These are phyloP conservation scores for Centrocercus urophasianus DNA, from an alignment of 2,113 vertebrate species.

Conservation along the genomic window DNA sequence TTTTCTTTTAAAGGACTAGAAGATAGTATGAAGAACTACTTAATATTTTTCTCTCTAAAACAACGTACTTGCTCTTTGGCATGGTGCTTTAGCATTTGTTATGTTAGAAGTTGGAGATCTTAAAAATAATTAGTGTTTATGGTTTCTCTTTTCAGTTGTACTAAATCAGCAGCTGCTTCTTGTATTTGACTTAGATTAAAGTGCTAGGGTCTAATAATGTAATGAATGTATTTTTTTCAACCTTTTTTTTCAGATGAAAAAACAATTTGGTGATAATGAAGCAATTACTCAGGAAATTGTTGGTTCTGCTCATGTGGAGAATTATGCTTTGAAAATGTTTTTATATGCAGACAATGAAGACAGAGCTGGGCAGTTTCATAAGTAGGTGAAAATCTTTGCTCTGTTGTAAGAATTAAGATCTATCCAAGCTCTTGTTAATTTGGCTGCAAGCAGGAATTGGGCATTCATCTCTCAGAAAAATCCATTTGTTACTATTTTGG, in stretches of 20 bases:
- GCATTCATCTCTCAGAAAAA: not conserved
- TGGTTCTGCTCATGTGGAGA: slow-evolving; percentile 95
- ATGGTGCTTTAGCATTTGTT: not conserved
- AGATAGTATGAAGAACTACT: not conserved
- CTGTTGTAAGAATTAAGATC: slow-evolving; percentile 7
- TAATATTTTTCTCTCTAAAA: not conserved
- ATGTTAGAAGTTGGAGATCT: not conserved
- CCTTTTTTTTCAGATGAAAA: slow-evolving; percentile 91
- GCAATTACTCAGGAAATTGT: slow-evolving; percentile 96
- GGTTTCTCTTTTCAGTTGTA: not conserved
- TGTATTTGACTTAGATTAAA: not conserved
- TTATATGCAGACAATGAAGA: slow-evolving; percentile 98
- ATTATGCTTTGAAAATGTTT: slow-evolving; percentile 98
- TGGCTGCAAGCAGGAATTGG: not conserved
- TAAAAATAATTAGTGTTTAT: not conserved
- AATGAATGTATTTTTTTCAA: slow-evolving; percentile 11
- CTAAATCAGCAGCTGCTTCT: not conserved
- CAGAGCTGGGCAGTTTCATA: slow-evolving; percentile 91
- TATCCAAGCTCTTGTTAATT: not conserved
- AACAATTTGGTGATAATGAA: slow-evolving; percentile 91
- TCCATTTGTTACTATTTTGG: not conserved
- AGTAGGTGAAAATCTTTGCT: slow-evolving; percentile 81
- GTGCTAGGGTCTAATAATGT: not conserved
- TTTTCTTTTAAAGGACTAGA: not conserved
- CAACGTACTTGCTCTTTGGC: not conserved